These are phyloP conservation scores for Ligdia adustata DNA, from an alignment of 2,888 invertebrate genomes.

Conservation along the genomic window DNA sequence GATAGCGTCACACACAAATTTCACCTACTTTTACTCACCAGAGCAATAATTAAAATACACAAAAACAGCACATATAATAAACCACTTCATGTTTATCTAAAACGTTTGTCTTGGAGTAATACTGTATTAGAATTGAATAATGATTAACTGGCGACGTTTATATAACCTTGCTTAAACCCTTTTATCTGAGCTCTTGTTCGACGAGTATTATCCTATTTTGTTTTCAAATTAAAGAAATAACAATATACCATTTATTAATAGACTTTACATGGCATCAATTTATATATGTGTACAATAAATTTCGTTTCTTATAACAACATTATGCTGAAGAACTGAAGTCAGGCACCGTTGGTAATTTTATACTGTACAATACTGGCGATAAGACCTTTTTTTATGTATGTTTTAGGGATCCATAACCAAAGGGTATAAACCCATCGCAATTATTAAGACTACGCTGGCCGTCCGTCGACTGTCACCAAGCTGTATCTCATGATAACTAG, in stretches of 20 bases:
- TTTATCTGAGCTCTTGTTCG: conserved; percentile 30
- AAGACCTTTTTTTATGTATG: too few relatives aligned
- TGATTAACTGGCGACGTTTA: conserved; percentile 14
- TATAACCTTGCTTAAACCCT: conserved; percentile 33
- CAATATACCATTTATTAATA: conserved; percentile 11
- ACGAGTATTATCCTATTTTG: conserved; percentile 34
- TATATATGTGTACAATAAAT: conserved; percentile 1
- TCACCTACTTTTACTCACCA: conserved; percentile 41
- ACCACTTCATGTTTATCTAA: conserved; percentile 38
- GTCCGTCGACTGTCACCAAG: too few relatives aligned
- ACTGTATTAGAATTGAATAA: conserved; percentile 16
- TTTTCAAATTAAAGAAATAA: conserved; percentile 25
- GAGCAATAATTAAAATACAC: conserved; percentile 34
- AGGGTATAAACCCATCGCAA: too few relatives aligned
- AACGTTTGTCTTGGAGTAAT: conserved; percentile 17
- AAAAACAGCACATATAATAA: conserved; percentile 36
- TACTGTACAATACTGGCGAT: too few relatives aligned
- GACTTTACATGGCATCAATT: conserved; percentile 2
- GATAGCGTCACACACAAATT: neutral
- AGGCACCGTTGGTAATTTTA: too few relatives aligned
- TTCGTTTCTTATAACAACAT: too few relatives aligned
- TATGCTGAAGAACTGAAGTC: too few relatives aligned
- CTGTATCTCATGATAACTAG: too few relatives aligned
- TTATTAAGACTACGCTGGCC: too few relatives aligned
- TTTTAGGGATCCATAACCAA: too few relatives aligned